These are phyloP conservation scores for Aethina tumida DNA, from an alignment of 1,140 invertebrate species.

Conservation along the genomic window DNA sequence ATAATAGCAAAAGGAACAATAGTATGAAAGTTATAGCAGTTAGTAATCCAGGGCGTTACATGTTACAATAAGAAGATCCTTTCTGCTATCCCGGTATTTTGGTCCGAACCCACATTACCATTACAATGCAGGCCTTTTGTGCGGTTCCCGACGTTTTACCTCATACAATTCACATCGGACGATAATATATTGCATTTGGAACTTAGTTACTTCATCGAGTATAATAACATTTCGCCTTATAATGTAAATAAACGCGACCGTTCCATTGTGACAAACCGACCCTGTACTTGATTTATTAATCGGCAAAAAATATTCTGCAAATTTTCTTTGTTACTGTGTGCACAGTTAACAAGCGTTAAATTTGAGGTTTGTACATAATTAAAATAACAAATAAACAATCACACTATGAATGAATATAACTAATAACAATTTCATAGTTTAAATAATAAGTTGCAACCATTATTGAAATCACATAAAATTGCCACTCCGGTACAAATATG, in stretches of 20 bases:
- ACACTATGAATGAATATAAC: too few species aligned
- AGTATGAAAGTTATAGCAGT: conserved; percentile 14
- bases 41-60: conserved; percentile 14
- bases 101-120: conserved; percentile 13
- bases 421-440: too few species aligned
- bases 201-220: conserved; percentile 8
- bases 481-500: too few species aligned
- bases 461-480: too few species aligned
- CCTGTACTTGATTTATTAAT: too few species aligned
- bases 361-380: too few species aligned
- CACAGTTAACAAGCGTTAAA: too few species aligned
- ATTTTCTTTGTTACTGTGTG: too few species aligned
- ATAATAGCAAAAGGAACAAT: conserved; percentile 13
- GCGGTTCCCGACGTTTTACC: conserved; percentile 6
- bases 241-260: conserved; percentile 11
- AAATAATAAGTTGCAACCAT: too few species aligned
- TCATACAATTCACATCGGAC: conserved; percentile 11
- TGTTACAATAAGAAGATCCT: conserved; percentile 16
- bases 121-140: conserved; percentile 16
- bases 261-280: conserved; percentile 2
- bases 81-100: conserved; percentile 10
- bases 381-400: too few species aligned
- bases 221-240: conserved; percentile 3
- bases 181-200: conserved; percentile 15
- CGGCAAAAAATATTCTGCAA: too few species aligned